phyloP scores from a whole-genome alignment of 1,140 invertebrate species.

The Geopemphigus sp. region DNA sequence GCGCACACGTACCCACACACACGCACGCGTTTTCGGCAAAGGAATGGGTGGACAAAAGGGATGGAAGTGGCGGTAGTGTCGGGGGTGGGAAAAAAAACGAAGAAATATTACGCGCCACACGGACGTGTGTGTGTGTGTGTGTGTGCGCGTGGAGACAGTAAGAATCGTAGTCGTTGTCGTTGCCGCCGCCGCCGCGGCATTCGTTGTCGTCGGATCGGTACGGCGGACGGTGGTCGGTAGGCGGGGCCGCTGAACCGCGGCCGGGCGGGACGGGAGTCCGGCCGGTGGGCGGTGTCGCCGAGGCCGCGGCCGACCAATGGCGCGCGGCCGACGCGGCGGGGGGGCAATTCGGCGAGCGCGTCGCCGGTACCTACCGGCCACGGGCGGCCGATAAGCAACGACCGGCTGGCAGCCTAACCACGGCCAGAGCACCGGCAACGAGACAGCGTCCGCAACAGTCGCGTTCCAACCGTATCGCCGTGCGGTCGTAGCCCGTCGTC shows the following conservation, averaged over 20 bases:
- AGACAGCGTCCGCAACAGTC: constrained; percentile 46
- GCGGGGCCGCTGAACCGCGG: not conserved
- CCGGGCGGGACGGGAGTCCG: constrained; percentile 14
- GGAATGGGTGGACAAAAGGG: not conserved
- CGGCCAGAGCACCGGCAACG: not conserved
- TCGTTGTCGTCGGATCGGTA: not conserved
- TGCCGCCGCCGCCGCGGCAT: no score
- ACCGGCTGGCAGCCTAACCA: no score
- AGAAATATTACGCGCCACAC: constrained; percentile 32
- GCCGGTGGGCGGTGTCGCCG: not conserved
- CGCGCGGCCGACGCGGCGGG: constrained; percentile 1
- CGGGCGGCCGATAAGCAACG: not conserved
- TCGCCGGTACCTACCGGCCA: not conserved
- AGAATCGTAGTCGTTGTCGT: no score
- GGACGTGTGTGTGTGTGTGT: not conserved
- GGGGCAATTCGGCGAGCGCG: constrained; percentile 14
- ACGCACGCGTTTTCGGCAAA: constrained; percentile 3
- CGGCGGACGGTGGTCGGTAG: not conserved
- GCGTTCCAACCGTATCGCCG: constrained; percentile 37
- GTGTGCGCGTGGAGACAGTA: no score
- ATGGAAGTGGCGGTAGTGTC: no score
- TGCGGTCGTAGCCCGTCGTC: constrained; percentile 11
- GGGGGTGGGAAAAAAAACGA: not conserved
- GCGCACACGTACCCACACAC: not conserved
- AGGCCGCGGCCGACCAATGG: constrained; percentile 9